phyloP scores from a whole-genome alignment of 1,140 invertebrate species.

The Drosophila leontia region DNA sequence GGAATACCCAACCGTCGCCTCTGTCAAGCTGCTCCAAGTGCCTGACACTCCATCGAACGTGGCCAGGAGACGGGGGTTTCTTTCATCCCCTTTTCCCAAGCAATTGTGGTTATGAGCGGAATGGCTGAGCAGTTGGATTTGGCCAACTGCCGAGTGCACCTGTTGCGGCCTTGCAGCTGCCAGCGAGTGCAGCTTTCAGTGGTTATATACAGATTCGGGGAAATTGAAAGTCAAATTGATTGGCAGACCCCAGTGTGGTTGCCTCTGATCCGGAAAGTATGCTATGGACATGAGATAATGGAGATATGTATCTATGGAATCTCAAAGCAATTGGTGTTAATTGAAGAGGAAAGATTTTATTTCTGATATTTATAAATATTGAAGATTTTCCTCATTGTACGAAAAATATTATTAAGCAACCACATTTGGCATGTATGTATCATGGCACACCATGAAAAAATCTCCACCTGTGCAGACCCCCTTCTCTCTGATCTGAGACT shows the following conservation, averaged over 20 bases:
- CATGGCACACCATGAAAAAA: background rate
- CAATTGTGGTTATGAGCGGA: constrained; percentile 45
- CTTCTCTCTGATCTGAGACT: constrained; percentile 16
- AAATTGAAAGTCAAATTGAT: constrained; percentile 42
- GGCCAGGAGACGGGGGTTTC: constrained; percentile 6
- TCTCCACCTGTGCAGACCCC: constrained; percentile 4
- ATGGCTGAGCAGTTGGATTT: constrained; percentile 39
- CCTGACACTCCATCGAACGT: constrained; percentile 59
- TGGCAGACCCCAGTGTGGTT: constrained; percentile 8
- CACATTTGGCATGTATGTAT: background rate
- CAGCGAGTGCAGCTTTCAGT: constrained; percentile 24
- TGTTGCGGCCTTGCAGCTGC: constrained; percentile 25
- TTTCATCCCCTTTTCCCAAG: constrained; percentile 1
- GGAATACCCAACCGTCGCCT: constrained; percentile 9
- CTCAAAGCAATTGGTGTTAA: constrained; percentile 3
- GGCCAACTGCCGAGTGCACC: constrained; percentile 40
- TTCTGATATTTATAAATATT: background rate
- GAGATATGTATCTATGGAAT: background rate
- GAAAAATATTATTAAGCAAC: background rate
- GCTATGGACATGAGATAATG: background rate
- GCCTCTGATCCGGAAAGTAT: constrained; percentile 30
- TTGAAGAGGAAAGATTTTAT: background rate
- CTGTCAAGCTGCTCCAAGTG: constrained; percentile 52
- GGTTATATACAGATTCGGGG: constrained; percentile 9
- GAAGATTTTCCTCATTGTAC: background rate